These are phyloP conservation scores for Tryphoninae sp. DNA, from an alignment of 2,888 invertebrate species.

Conservation along the genomic window DNA sequence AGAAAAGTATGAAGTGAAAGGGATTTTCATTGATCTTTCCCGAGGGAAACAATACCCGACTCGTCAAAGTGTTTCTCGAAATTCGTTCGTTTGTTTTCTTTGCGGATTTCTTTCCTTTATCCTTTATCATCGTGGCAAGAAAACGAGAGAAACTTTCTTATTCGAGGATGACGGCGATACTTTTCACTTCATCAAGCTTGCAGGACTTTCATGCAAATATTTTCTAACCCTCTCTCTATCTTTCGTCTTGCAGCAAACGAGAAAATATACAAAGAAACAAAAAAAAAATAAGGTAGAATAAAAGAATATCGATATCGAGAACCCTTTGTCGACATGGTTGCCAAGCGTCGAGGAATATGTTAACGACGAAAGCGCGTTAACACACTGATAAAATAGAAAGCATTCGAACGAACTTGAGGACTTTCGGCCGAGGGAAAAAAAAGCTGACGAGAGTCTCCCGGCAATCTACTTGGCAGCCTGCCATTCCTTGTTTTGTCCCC, in stretches of 20 bases:
- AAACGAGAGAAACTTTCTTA: neutral
- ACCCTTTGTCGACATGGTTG: constrained; percentile 28
- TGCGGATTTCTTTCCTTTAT: too few species aligned
- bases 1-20: too few species aligned
- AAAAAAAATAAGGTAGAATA: constrained; percentile 22
- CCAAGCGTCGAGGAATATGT: constrained; percentile 26
- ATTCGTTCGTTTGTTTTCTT: too few species aligned
- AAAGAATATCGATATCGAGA: neutral
- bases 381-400: constrained; percentile 29
- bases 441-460: constrained; percentile 54
- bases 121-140: neutral
- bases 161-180: constrained; percentile 17
- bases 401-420: neutral
- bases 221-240: constrained; percentile 10
- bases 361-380: constrained; percentile 24
- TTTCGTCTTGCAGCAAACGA: neutral
- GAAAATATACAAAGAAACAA: neutral
- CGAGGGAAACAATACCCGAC: too few species aligned
- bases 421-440: constrained; percentile 9
- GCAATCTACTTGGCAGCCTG: constrained; percentile 60
- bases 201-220: constrained; percentile 36
- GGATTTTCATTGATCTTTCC: too few species aligned
- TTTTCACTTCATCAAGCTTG: constrained; percentile 35
- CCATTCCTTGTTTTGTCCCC: constrained; percentile 39
- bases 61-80: too few species aligned